Evolutionary conservation across 2,888 invertebrate species (phyloP).

Genomic region (Nemotelus nigrinus): DNA sequence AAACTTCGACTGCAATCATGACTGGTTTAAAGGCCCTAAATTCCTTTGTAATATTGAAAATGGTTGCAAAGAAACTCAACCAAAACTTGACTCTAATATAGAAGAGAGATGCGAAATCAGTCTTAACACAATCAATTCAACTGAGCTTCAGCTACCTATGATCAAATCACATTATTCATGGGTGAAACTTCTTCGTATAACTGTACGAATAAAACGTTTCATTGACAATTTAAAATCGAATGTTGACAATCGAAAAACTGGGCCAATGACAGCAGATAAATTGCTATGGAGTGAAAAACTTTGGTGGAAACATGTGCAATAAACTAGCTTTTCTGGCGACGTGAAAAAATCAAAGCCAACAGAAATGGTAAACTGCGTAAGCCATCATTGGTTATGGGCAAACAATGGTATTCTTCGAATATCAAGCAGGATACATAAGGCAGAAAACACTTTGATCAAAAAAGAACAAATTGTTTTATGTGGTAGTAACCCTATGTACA

Average conservation of each 20-base stretch:
- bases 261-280: not conserved
- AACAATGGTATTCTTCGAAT: constrained; percentile 8
- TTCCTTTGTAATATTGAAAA: not conserved
- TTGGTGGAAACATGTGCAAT: constrained; percentile 31
- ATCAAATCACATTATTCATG: constrained; percentile 5
- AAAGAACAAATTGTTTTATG: constrained; percentile 38
- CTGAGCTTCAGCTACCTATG: not conserved
- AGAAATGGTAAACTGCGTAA: constrained; percentile 2
- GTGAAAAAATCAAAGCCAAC: constrained; percentile 10
- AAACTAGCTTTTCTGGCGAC: not conserved
- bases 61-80: not conserved
- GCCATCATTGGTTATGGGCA: constrained; percentile 20
- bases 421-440: constrained; percentile 8
- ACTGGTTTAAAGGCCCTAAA: not conserved
- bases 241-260: not conserved
- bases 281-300: constrained; percentile 15
- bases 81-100: not conserved
- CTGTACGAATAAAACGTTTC: constrained; percentile 5
- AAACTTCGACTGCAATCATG: not conserved
- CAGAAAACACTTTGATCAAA: not conserved
- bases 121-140: not conserved
- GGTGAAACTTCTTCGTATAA: too few species aligned
- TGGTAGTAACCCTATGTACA: constrained; percentile 39
- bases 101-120: too few species aligned
- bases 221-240: not conserved